Evolutionary conservation across 2,888 invertebrate species (phyloP).

Genomic region (Agrotis exclamationis): DNA sequence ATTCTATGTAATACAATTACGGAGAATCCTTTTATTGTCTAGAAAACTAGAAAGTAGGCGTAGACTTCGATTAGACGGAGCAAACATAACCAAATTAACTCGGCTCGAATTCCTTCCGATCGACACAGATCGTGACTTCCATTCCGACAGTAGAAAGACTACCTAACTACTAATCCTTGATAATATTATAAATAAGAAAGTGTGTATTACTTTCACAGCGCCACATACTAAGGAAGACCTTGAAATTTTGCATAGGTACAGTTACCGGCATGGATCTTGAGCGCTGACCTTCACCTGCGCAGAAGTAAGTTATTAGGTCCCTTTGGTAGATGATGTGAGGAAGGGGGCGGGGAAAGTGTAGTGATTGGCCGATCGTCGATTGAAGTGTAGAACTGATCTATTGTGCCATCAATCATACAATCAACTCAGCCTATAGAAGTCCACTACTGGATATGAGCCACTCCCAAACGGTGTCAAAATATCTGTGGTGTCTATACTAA

Average conservation of each 20-base stretch:
- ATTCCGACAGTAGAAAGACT: conserved; percentile 34
- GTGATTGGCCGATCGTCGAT: no score
- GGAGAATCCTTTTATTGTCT: conserved; percentile 11
- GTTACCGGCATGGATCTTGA: no score
- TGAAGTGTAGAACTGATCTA: background rate
- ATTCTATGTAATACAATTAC: conserved; percentile 13
- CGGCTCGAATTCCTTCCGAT: conserved; percentile 29
- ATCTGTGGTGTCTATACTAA: no score
- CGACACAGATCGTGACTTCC: conserved; percentile 48
- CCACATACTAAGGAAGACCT: conserved; percentile 2
- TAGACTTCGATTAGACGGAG: conserved; percentile 1
- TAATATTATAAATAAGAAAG: conserved; percentile 45
- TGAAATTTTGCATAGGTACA: conserved; percentile 6
- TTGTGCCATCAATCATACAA: background rate
- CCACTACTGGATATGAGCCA: background rate
- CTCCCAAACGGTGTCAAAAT: background rate
- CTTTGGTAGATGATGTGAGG: no score
- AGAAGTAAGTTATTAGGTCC: no score
- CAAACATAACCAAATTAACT: conserved; percentile 29
- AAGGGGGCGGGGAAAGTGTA: no score
- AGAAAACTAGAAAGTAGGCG: conserved; percentile 33
- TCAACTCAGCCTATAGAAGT: background rate
- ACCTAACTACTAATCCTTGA: conserved; percentile 34
- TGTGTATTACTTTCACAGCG: conserved; percentile 26
- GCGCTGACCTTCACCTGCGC: no score